Base-by-base conservation (phyloP, 1,140 invertebrate species). In the Harlomillsia oculata region DNA sequence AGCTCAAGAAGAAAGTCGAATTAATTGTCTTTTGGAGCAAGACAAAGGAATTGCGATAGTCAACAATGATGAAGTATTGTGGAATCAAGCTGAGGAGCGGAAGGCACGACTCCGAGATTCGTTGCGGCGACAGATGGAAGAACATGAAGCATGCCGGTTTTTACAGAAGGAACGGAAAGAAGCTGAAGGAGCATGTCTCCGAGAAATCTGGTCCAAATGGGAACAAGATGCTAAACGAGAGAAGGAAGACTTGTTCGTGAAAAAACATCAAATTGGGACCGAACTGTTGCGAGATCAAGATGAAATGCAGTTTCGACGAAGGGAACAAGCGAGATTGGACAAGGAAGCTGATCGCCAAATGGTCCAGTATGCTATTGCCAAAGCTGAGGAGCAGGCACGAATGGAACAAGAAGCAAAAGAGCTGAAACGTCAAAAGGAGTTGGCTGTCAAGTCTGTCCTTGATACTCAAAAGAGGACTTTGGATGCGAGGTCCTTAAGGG, bases 141-240 rank as follows among this genome's bases (percentile, higher is more conserved):
- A 60, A 37, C 39, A 54, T 2, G 63, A 65, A 49, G 63, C 63
- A 1, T 30, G 37, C n/a, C 56, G 56, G 32, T 65, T 43, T 44
- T 57, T 50, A 21, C 26, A 55, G 20, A 59, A 62, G 30, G 26
- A 56, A 32, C 26, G 30, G 36, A 30, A 45, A 11, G 55, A 62
- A 59, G 37, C 36, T 13, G 63, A 65, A 39, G 30, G 54, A 23
- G 53, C 45, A 14, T 18, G 34, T 11, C 21, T 65, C 52, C 18
- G 16, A 21, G 37, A 46, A 29, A 50, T 58, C 21, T 65, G 56
- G 56, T 53, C 59, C n/a, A 18, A 61, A 26, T 41, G 53, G 32
- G 56, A 60, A 32, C 30, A 59, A 14, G 57, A 64, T 5, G 63
- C 60, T 5, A 56, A 61, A 39, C 2, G 1, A 20, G 50, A 56